phyloP scores from a whole-genome alignment of 2,888 invertebrate species.

The Nephrocerus scutellatus region DNA sequence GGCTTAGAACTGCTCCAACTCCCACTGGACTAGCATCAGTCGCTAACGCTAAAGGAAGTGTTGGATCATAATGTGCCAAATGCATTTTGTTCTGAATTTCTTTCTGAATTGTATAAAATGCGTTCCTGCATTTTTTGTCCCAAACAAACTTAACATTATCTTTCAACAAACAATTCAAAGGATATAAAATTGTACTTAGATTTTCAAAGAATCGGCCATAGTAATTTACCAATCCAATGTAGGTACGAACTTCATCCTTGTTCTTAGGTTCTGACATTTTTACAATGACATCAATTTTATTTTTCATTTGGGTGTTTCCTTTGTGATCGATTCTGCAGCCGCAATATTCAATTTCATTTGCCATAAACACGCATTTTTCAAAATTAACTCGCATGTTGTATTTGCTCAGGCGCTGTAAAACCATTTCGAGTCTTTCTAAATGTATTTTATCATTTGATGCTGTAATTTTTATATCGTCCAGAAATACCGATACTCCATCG shows the following conservation, averaged over 20 bases:
- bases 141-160: conserved; percentile 24
- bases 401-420: conserved; percentile 22
- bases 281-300: conserved; percentile 30
- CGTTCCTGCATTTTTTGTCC: conserved; percentile 22
- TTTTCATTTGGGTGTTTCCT: conserved; percentile 29
- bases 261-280: conserved; percentile 23
- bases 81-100: conserved; percentile 19
- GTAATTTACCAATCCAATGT: conserved; percentile 31
- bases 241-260: conserved; percentile 24
- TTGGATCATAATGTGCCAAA: conserved; percentile 28
- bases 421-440: conserved; percentile 21
- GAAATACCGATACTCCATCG: conserved; percentile 28
- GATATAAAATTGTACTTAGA: conserved; percentile 25
- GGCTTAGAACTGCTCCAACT: conserved; percentile 34
- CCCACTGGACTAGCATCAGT: conserved; percentile 27
- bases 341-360: conserved; percentile 27
- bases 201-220: conserved; percentile 32
- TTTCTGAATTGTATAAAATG: conserved; percentile 25
- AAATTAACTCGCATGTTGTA: conserved; percentile 27
- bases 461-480: conserved; percentile 29
- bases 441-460: conserved; percentile 24
- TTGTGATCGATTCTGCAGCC: conserved; percentile 25
- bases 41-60: conserved; percentile 25
- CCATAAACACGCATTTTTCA: conserved; percentile 28
- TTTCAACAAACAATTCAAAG: conserved; percentile 27